A percentile compares a stretch with the other conserved stretches of the same genome.
Conservation (phyloP, 1,140 invertebrate species). For the Steinernema khuongi region DNA sequence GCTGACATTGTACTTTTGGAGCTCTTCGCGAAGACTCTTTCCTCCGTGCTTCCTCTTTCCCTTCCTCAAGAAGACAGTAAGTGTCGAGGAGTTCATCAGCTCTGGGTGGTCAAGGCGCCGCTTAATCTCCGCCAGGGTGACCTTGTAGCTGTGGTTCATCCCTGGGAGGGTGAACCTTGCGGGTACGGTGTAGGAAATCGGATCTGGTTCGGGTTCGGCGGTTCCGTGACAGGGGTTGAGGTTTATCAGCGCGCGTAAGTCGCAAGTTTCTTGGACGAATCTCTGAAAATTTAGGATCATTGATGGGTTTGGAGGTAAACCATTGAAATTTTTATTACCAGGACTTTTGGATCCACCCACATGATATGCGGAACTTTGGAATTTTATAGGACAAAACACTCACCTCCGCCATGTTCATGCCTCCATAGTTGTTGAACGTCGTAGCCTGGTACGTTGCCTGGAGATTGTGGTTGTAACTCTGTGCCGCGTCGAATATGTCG, state of each 20-base stretch:
- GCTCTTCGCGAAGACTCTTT: background rate
- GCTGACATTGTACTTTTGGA: background rate
- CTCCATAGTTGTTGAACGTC: background rate
- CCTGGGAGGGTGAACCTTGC: background rate
- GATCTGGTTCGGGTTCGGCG: background rate
- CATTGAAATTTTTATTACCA: background rate
- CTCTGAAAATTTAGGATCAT: background rate
- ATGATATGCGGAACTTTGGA: no score
- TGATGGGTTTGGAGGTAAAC: background rate
- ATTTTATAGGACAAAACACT: no score
- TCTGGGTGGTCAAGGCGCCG: background rate
- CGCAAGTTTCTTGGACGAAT: background rate
- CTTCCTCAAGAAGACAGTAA: background rate
- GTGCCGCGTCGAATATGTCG: background rate
- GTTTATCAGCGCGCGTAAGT: background rate
- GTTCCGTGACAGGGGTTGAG: background rate
- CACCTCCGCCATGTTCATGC: no score
- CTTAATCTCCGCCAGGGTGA: background rate
- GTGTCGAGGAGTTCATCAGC: background rate
- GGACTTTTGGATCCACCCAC: no score
- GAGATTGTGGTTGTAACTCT: background rate
- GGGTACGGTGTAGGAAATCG: background rate
- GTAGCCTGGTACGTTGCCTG: background rate
- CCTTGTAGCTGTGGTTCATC: background rate
- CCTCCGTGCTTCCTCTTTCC: background rate